Base-by-base conservation (phyloP, 2,888 invertebrate species). In the Brachyptera putata region DNA sequence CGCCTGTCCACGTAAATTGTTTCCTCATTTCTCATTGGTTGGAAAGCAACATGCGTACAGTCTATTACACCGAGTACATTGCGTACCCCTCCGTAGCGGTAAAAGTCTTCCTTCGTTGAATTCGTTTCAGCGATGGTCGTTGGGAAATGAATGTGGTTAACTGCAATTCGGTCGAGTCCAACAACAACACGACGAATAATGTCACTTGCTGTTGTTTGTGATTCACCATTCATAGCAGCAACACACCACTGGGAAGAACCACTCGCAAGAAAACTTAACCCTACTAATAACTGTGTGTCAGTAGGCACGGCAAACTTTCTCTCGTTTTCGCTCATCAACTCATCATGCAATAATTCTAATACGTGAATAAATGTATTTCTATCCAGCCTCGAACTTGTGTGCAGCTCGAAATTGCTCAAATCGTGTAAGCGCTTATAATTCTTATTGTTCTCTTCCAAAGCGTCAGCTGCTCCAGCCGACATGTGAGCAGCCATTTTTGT, bases 161-260 rank as follows among this genome's bases (percentile, higher is more conserved):
- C 11, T 16, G 43, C 43, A 14, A 43, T 18, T 16, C 18, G 18
- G 21, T 43, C 43, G 14, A 43, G 14, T 11, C 18, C 43, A 43
- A n/a, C 18, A 43, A 43, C 43, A 43, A 43, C 43, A n/a, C 43
- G 43, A 18, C 21, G 43, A 43, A 43, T 43, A 43, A 43, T 43
- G 18, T 14, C 43, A 18, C 43, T 43, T 9, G 16, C 11, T 16
- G 43, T 11, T 18, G 43, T 18, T 18, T 43, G 43, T 5, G 43
- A 43, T 9, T 43, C 43, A 43, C 43, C 43, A 18, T 43, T 18
- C 43, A 43, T 11, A 11, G 18, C 43, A 11, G 18, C 43, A 18
- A 43, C 21, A 18, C 16, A 11, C 43, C 43, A 43, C 18, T 43
- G 43, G 21, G 43, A 43, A 18, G 14, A 43, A 11, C 43, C 43